phyloP scores from a whole-genome alignment of 92 coral and sea anemone species.

The Heliopora coerulea region DNA sequence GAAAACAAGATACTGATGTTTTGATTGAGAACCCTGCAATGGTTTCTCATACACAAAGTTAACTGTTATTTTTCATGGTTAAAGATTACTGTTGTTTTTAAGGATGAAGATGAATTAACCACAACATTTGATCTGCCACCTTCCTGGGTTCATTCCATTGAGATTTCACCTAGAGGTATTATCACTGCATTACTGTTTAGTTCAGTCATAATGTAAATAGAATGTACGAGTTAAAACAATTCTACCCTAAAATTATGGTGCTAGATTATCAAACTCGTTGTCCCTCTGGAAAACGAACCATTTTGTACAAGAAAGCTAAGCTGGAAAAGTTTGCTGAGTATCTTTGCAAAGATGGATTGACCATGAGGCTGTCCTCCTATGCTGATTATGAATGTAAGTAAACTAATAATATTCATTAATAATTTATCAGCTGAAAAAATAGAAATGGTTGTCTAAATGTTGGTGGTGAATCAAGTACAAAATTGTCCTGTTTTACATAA shows the following conservation, averaged over 20 bases:
- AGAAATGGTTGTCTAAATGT: too few species aligned
- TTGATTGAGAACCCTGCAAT: too few species aligned
- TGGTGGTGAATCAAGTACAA: too few species aligned
- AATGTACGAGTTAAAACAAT: too few species aligned
- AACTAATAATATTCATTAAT: too few species aligned
- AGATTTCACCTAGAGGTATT: constrained; percentile 84
- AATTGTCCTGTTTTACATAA: too few species aligned
- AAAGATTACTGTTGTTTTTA: neutral
- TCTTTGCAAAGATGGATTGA: constrained; percentile 87
- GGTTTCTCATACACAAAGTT: too few species aligned
- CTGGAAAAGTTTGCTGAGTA: constrained; percentile 97
- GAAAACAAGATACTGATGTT: too few species aligned
- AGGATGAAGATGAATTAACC: constrained; percentile 83
- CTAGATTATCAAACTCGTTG: constrained; percentile 91
- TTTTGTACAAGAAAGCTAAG: constrained; percentile 91
- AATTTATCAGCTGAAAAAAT: too few species aligned
- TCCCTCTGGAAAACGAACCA: constrained; percentile 94
- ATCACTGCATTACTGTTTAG: neutral
- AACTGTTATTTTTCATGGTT: too few species aligned
- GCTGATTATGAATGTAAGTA: constrained; percentile 91
- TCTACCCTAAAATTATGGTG: too few species aligned
- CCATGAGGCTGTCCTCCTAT: constrained; percentile 68
- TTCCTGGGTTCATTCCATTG: constrained; percentile 90
- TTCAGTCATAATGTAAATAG: too few species aligned
- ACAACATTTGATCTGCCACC: constrained; percentile 89